phyloP scores from a whole-genome alignment of 2,888 invertebrate genomes.

The Andrena camellia region DNA sequence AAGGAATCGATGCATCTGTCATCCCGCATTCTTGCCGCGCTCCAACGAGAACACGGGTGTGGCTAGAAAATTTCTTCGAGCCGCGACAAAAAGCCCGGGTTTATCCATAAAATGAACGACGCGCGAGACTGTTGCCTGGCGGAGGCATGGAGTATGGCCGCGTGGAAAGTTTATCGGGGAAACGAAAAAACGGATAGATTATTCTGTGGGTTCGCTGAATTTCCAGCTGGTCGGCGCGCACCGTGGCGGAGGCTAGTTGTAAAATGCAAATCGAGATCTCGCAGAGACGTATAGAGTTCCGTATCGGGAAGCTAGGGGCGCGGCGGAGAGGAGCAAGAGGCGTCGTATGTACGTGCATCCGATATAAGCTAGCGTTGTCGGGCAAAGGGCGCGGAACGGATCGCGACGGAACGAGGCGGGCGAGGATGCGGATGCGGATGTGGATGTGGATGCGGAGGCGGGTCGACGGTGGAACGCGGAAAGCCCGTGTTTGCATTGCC shows the following conservation, averaged over 20 bases:
- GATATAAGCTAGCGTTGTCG: conserved; percentile 14
- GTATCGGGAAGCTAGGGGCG: conserved; percentile 18
- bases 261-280: conserved; percentile 63
- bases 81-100: not conserved
- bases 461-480: conserved; percentile 5
- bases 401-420: not conserved
- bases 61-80: not conserved
- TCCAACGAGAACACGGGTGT: not conserved
- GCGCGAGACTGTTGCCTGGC: not conserved
- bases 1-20: not conserved
- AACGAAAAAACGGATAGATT: not conserved
- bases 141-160: too few species aligned
- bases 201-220: not conserved
- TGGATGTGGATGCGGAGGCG: too few species aligned
- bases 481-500: conserved; percentile 67
- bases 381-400: not conserved
- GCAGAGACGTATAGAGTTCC: conserved; percentile 46
- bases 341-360: not conserved
- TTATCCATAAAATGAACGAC: not conserved
- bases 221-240: not conserved
- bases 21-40: not conserved
- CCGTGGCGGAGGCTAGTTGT: conserved; percentile 33
- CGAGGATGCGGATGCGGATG: too few species aligned
- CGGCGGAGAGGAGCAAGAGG: not conserved
- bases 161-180: not conserved